phyloP scores from a whole-genome alignment of 2,888 invertebrate genomes.

The Dinocampus coccinellae region DNA sequence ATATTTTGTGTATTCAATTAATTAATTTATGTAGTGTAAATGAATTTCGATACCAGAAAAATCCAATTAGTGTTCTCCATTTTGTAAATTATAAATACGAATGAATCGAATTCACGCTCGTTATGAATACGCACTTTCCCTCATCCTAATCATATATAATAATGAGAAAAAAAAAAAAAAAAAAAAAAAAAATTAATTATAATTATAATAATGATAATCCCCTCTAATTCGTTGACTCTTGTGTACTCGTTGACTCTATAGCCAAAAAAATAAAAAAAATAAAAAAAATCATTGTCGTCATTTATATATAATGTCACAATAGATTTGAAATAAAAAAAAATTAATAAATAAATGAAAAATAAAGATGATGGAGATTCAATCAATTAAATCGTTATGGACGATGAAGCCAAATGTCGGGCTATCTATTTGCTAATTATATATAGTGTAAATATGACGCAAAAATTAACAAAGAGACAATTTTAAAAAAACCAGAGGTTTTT shows the following conservation, averaged over 20 bases:
- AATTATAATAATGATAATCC: constrained; percentile 1
- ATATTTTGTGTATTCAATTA: too few relatives aligned
- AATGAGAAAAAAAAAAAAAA: constrained; percentile 3
- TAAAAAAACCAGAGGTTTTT: neutral
- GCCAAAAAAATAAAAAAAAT: constrained; percentile 21
- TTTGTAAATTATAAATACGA: constrained; percentile 25
- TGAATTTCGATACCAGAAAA: neutral
- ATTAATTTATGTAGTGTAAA: neutral
- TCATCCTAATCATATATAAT: neutral
- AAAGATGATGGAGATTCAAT: neutral
- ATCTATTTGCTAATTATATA: constrained; percentile 34
- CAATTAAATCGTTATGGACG: constrained; percentile 20
- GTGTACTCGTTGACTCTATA: constrained; percentile 35
- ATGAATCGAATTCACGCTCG: constrained; percentile 14
- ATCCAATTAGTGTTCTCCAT: neutral
- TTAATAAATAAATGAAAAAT: constrained; percentile 19
- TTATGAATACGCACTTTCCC: constrained; percentile 28
- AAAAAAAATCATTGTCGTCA: constrained; percentile 21
- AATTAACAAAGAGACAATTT: constrained; percentile 22
- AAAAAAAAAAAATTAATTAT: neutral
- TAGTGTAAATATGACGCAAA: constrained; percentile 46
- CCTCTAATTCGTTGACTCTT: constrained; percentile 38
- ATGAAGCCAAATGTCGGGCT: constrained; percentile 18
- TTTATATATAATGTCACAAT: constrained; percentile 11
- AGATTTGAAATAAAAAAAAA: constrained; percentile 30